A percentile compares a stretch with the other conserved stretches of the same genome.
phyloP scores from a whole-genome alignment of 2,113 vertebrate genomes.

The Brienomyrus brachyistius region DNA sequence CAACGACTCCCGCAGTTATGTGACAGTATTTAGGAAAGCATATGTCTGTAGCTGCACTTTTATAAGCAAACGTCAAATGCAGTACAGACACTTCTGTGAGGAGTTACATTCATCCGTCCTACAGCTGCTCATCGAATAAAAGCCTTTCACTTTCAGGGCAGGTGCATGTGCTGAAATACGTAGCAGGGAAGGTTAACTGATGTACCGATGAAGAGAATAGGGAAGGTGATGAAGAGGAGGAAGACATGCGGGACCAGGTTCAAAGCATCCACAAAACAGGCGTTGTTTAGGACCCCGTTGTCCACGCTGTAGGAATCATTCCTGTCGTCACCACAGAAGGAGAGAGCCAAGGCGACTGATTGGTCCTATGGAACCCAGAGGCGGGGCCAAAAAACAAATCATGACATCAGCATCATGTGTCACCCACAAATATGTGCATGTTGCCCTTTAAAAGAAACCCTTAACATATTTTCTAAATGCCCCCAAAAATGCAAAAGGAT shows the following conservation, averaged over 20 bases:
- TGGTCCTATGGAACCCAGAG: conserved; percentile 34
- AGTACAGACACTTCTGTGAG: background rate
- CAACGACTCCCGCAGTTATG: background rate
- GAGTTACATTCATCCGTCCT: background rate
- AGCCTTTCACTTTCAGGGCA: background rate
- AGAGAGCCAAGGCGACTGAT: conserved; percentile 60
- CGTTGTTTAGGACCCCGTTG: conserved; percentile 73
- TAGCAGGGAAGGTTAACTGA: background rate
- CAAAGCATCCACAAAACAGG: conserved; percentile 94
- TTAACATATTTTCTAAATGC: background rate
- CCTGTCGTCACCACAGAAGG: conserved; percentile 80
- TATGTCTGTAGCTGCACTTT: background rate
- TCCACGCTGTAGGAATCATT: conserved; percentile 74
- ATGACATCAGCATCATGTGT: background rate
- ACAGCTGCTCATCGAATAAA: background rate
- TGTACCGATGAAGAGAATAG: conserved; percentile 92
- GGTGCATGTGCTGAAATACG: background rate
- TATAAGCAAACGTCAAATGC: background rate
- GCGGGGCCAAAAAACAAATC: conserved; percentile 13
- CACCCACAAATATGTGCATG: background rate
- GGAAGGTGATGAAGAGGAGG: conserved; percentile 95
- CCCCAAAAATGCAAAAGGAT: background rate
- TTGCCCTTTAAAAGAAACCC: background rate
- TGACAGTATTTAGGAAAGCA: background rate
- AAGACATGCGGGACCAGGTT: conserved; percentile 97